A percentile compares a stretch with the other conserved stretches of the same genome.
Evolutionary conservation across 2,797 vertebrate species (phyloP).

Genomic region (Muscicapa striata): DNA sequence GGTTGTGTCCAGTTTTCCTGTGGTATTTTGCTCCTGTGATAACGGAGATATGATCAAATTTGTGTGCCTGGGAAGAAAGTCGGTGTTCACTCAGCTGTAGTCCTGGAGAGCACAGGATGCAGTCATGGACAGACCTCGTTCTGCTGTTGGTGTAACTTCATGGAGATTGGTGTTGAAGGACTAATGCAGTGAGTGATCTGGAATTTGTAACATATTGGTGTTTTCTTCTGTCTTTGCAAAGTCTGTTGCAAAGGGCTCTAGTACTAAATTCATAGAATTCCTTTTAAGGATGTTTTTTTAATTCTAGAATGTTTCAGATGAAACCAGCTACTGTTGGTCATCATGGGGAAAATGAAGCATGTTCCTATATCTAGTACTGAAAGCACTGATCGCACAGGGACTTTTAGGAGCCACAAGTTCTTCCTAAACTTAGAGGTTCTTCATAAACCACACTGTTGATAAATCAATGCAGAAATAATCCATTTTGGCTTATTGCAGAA

Average conservation of each 20-base stretch:
- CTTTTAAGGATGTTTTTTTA: not conserved
- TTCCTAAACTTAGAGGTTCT: not conserved
- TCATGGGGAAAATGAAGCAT: not conserved
- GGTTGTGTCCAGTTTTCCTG: accelerated
- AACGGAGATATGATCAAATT: not conserved
- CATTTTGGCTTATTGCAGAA: not conserved
- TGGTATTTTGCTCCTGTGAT: accelerated
- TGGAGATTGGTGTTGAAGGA: not conserved
- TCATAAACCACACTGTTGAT: not conserved
- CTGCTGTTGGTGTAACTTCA: not conserved
- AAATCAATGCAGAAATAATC: not conserved
- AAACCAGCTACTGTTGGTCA: accelerated
- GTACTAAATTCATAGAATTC: not conserved
- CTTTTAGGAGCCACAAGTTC: not conserved
- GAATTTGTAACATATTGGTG: accelerated
- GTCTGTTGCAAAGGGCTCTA: not conserved
- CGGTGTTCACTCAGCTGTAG: accelerated
- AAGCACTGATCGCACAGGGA: not conserved
- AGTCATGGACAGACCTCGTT: accelerated
- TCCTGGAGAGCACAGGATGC: not conserved
- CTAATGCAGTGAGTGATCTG: not conserved
- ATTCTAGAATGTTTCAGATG: not conserved
- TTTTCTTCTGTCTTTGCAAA: not conserved
- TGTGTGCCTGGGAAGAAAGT: not conserved
- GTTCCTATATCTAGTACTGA: not conserved